phyloP scores from a whole-genome alignment of 2,113 vertebrate genomes.

The Hystrix brachyura region DNA sequence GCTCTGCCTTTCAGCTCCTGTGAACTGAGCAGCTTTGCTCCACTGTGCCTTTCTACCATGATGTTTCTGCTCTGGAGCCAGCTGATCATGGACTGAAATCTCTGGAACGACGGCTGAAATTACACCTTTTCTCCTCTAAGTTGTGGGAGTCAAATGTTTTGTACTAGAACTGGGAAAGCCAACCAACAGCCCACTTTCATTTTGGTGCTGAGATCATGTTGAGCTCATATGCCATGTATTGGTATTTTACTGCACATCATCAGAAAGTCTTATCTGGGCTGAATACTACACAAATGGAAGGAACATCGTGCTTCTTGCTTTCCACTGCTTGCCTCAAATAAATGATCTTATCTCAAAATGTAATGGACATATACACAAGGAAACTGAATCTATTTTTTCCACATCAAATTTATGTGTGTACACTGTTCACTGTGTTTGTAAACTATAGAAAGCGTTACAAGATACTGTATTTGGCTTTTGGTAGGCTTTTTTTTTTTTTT shows the following conservation, averaged over 20 bases:
- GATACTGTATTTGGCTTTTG: slow-evolving; percentile 65
- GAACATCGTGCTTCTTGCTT: not conserved
- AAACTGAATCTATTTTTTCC: not conserved
- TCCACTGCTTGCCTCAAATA: slow-evolving; percentile 6
- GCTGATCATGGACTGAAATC: not conserved
- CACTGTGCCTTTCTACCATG: not conserved
- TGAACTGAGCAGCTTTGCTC: not conserved
- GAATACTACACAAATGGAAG: not conserved
- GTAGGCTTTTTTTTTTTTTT: slow-evolving; percentile 68
- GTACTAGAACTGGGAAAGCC: not conserved
- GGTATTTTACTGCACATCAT: not conserved
- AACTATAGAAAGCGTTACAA: slow-evolving; percentile 59
- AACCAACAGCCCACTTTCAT: not conserved
- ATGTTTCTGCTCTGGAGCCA: not conserved
- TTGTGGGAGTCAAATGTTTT: not conserved
- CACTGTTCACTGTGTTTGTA: slow-evolving; percentile 48
- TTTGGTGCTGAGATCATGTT: not conserved
- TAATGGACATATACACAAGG: not conserved
- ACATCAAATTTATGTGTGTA: slow-evolving; percentile 41
- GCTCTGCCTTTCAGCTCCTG: not conserved
- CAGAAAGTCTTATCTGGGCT: not conserved
- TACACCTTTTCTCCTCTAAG: not conserved
- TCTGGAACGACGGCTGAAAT: not conserved
- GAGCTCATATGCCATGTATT: not conserved
- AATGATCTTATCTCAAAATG: slow-evolving; percentile 22